These are phyloP conservation scores for Crenichthys baileyi DNA, from an alignment of 2,797 vertebrate genomes.

Conservation along the genomic window DNA sequence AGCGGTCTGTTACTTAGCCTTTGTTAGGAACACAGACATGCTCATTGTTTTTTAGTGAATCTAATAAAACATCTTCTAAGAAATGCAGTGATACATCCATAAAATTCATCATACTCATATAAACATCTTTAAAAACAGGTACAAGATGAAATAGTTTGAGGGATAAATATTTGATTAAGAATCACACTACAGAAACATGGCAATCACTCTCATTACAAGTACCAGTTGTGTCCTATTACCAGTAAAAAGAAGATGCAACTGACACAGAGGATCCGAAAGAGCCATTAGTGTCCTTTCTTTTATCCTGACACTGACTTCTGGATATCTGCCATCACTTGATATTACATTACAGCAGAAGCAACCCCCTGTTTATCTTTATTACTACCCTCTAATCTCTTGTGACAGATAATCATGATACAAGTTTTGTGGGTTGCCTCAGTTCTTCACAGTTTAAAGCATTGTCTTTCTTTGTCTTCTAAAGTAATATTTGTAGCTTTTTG, in stretches of 20 bases:
- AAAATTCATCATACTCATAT: constrained; percentile 2
- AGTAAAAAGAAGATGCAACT: constrained; percentile 53
- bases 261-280: constrained; percentile 59
- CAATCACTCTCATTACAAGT: constrained; percentile 30
- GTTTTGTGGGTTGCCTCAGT: constrained; percentile 49
- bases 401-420: constrained; percentile 71
- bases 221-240: constrained; percentile 54
- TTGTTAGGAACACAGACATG: not conserved
- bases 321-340: constrained; percentile 74
- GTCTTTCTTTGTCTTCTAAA: constrained; percentile 30
- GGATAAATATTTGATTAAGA: constrained; percentile 44
- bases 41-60: not conserved
- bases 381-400: constrained; percentile 67
- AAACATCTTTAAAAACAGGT: constrained; percentile 24
- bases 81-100: not conserved
- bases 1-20: constrained; percentile 2
- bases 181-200: constrained; percentile 15
- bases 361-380: constrained; percentile 72
- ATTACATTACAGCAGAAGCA: constrained; percentile 72
- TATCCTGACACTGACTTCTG: constrained; percentile 72
- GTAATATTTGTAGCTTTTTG: constrained; percentile 46
- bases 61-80: not conserved
- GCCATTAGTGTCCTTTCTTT: constrained; percentile 71
- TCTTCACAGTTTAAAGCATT: constrained; percentile 29
- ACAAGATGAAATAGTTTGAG: constrained; percentile 5